Evolutionary conservation across 2,113 vertebrate species (phyloP).

Genomic region (Rhea americana): DNA sequence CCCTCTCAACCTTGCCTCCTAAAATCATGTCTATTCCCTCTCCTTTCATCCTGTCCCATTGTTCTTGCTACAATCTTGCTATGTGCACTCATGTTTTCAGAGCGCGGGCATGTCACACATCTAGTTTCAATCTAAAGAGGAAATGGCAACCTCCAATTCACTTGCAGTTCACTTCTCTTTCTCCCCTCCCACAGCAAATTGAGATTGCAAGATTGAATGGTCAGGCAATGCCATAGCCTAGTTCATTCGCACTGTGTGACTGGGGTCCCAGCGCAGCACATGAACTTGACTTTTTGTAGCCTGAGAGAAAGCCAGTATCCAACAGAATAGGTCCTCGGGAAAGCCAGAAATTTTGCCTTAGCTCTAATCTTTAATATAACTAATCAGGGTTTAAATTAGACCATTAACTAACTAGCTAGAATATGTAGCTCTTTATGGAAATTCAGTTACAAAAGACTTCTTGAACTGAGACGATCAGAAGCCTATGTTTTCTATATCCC

Average conservation of each 20-base stretch:
- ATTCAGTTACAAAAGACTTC: not conserved
- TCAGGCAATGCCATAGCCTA: not conserved
- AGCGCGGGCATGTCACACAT: not conserved
- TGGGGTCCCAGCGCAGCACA: too few relatives aligned
- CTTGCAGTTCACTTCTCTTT: not conserved
- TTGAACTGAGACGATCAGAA: not conserved
- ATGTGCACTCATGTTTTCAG: not conserved
- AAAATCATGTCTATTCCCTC: not conserved
- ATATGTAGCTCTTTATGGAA: not conserved
- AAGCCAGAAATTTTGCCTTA: not conserved
- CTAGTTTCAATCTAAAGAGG: not conserved
- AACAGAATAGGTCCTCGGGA: not conserved
- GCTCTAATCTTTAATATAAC: not conserved
- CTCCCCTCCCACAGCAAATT: not conserved
- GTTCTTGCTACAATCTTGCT: not conserved
- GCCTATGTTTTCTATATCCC: not conserved
- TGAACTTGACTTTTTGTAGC: not conserved
- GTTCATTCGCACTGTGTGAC: not conserved
- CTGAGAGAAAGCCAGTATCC: not conserved
- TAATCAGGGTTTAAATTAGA: not conserved
- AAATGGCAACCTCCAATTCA: not conserved
- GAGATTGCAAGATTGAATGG: not conserved
- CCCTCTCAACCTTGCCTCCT: not conserved
- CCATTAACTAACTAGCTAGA: not conserved
- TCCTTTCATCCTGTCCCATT: not conserved